Percentiles rank a stretch among this genome's conserved stretches.
Conservation (phyloP, 1,140 invertebrate species). For the Diachasma alloeum region DNA sequence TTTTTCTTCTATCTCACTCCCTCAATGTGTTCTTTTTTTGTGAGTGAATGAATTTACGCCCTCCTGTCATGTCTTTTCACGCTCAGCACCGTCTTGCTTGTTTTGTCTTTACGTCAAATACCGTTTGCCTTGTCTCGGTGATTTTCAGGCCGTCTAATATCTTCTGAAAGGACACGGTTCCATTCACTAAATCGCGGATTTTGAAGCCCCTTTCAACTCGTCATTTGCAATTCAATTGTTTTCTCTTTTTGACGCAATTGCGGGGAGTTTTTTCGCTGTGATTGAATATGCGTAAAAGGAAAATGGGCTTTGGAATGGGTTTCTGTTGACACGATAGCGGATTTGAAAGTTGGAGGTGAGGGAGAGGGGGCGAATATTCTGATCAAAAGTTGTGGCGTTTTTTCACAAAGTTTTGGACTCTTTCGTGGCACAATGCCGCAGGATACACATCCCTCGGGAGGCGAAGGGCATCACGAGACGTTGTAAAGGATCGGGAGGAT, state of each 20-base stretch:
- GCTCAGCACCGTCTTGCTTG: constrained; percentile 24
- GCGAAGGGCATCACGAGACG: background rate
- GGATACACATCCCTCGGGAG: background rate
- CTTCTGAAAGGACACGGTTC: background rate
- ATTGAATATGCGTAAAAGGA: too few relatives aligned
- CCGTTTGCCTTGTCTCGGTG: background rate
- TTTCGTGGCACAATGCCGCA: background rate
- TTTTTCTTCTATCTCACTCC: constrained; percentile 22
- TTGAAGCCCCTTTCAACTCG: background rate
- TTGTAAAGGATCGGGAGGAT: constrained; percentile 1
- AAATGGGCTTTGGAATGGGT: too few relatives aligned
- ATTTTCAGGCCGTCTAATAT: background rate
- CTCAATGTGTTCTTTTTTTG: constrained; percentile 36
- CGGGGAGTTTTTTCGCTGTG: background rate
- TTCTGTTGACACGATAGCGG: too few relatives aligned
- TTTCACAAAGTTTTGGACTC: background rate
- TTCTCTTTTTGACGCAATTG: background rate
- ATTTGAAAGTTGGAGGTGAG: too few relatives aligned
- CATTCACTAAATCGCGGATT: background rate
- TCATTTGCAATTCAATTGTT: background rate
- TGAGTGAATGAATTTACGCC: constrained; percentile 53
- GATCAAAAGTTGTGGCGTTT: background rate
- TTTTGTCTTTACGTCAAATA: constrained; percentile 23
- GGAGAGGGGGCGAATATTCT: background rate
- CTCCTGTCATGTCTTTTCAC: constrained; percentile 26